Evolutionary conservation across 2,113 vertebrate species (phyloP).

Genomic region (Cephalopholis sonnerati): DNA sequence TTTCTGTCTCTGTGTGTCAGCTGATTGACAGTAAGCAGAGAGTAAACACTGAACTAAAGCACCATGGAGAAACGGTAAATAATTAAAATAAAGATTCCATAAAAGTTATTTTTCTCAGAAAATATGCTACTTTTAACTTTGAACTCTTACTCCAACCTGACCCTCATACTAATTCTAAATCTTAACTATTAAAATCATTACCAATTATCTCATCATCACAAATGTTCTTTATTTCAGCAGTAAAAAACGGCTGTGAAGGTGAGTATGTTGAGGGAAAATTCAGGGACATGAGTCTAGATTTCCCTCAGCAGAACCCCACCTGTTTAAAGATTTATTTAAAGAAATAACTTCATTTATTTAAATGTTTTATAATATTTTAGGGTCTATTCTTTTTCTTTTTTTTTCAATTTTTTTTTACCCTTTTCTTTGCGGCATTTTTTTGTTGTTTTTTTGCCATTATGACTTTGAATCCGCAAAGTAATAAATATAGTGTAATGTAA

Average conservation of each 20-base stretch:
- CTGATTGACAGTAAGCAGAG: slow-evolving; percentile 6
- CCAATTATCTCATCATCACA: background rate
- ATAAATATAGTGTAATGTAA: too few species aligned
- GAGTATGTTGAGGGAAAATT: background rate
- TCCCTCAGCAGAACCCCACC: background rate
- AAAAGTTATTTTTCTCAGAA: background rate
- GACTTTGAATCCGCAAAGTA: too few species aligned
- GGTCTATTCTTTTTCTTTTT: too few species aligned
- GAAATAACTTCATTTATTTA: background rate
- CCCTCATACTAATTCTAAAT: background rate
- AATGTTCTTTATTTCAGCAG: background rate
- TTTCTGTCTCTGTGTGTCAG: background rate
- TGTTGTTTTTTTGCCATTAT: too few species aligned
- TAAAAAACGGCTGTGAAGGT: background rate
- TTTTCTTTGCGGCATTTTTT: too few species aligned
- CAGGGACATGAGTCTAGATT: background rate
- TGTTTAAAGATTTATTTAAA: too few species aligned
- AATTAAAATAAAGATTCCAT: background rate
- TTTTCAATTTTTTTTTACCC: too few species aligned
- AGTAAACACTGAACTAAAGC: slow-evolving; percentile 6
- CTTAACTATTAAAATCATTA: background rate
- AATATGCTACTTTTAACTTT: background rate
- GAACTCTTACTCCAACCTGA: background rate
- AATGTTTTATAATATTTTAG: too few species aligned
- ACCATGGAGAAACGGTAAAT: background rate